Base-by-base conservation (phyloP, 2,113 vertebrate species). In the Calidris pugnax region DNA sequence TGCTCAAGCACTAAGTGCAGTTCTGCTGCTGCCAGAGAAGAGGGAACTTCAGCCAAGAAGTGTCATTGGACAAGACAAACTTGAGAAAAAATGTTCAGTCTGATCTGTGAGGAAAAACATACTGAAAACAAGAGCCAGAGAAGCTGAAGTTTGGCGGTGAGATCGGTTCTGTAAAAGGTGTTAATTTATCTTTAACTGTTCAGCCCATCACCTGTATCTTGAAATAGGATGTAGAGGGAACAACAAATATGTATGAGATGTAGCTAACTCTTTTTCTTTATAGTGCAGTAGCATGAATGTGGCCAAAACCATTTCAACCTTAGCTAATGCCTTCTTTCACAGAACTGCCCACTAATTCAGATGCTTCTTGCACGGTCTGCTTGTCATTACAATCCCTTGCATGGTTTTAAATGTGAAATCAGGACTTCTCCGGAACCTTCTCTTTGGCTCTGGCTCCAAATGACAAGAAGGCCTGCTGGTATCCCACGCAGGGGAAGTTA, bases 1-100 rank as follows among this genome's bases (percentile, higher is more conserved):
- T 75, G 14, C 85, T 91, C 35, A 39, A 85, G 60, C 43, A 78
- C 78, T 60, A 90, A 67, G 37, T 26, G 67, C n/a, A 74, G 64
- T 68, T 84, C 83, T 93, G 68, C 64, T 84, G 60, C 71, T 95
- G 71, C 55, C 95, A 96, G 71, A 71, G 72, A 77, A 76, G 24
- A 89, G 35, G 47, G 83, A 94, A 87, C n/a, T 76, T 86, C 71
- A 93, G 88, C 73, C 93, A 93, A 96, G 76, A 93, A 90, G 75
- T 92, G n/a, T 85, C 76, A 78, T 33, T 64, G 92, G 47, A 78
- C 60, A 85, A 81, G 79, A 84, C 30, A 89, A 82, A 91, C 48
- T 51, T 75, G 39, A 85, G 47, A 73, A 96, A 93, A 93, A 94
- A 24, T 32, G 3, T 82, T 94, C 86, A 47, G 41, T 62, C 48